Conservation (phyloP, 2,113 vertebrate species). For the Pelvicachromis taeniatus region DNA sequence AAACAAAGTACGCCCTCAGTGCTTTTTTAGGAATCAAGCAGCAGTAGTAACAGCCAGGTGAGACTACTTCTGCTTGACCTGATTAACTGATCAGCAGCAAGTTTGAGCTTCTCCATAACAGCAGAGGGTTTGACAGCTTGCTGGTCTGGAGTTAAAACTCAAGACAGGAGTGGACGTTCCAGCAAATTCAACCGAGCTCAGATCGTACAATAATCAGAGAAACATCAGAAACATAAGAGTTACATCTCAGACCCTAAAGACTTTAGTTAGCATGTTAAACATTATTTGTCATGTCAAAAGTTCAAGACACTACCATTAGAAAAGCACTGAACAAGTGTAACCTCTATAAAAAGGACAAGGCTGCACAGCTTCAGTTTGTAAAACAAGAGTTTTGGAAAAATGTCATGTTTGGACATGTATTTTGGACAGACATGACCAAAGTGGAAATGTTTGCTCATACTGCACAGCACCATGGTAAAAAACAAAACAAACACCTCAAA, state of each 20-base stretch:
- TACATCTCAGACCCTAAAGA: not conserved
- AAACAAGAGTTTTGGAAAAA: too few relatives aligned
- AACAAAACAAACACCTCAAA: not conserved
- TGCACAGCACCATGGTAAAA: not conserved
- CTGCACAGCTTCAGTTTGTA: not conserved
- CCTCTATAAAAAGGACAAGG: not conserved
- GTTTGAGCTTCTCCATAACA: not conserved
- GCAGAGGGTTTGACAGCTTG: not conserved
- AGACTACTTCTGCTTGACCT: not conserved
- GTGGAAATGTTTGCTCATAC: not conserved
- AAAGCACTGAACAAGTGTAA: not conserved
- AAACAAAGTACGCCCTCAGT: not conserved
- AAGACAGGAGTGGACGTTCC: not conserved
- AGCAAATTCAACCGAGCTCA: accelerated
- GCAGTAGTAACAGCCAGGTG: not conserved
- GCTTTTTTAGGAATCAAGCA: not conserved
- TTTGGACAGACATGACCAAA: not conserved
- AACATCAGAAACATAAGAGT: not conserved
- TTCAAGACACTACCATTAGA: not conserved
- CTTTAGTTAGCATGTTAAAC: not conserved
- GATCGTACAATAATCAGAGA: not conserved
- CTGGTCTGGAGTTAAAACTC: not conserved
- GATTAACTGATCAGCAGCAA: not conserved
- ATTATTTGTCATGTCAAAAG: not conserved
- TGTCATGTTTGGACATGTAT: too few relatives aligned